Base-by-base conservation (phyloP, 92 coral and sea anemone genomes). In the Blastomussa wellsi region DNA sequence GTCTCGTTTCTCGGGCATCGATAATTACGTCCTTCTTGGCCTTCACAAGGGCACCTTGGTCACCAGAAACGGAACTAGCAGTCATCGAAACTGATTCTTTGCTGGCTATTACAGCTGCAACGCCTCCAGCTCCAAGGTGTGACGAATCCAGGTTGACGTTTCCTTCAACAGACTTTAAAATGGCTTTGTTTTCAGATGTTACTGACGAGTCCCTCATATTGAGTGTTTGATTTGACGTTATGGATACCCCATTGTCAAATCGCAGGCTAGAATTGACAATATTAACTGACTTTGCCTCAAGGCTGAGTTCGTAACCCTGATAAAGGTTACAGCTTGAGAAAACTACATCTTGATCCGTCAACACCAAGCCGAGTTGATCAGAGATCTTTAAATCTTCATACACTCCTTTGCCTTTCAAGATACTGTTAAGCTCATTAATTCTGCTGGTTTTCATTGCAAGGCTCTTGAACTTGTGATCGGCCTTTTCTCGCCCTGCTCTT, bases 341-440 rank as follows among this genome's bases (percentile, higher is more conserved):
- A 64, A 90, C 84, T 26, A 90, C 82, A 66, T 86, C 92, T 81
- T 90, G 90, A 76, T 90, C 92, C 44, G 92, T 62, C 42, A 90
- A 81, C 60, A 78, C 92, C 79, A 90, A 86, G 57, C 85, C 92
- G 78, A 90, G 92, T 68, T 86, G 83, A 81, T 90, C 92, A 76
- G 87, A 73, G 79, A 90, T 86, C 79, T 57, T 90, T 51, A 90
- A 75, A 81, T 86, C 90, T 86, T 75, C 42, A 86, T 90, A 90
- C 24, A 90, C 73, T 79, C 92, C 92, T 24, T 90, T 87, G 35
- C 90, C 86, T 55, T 90, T 90, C 39, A 90, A 80, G 29, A 90
- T 74, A 47, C 83, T 57, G 72, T 90, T 90, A 26, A 90, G 87
- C 57, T 90, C 64, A 48, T 86, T 86, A 37, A 90, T 60, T 75